A percentile compares a stretch with the other conserved stretches of the same genome.
These are phyloP conservation scores for Laterallus jamaicensis DNA, from an alignment of 2,113 vertebrate species.

Conservation along the genomic window DNA sequence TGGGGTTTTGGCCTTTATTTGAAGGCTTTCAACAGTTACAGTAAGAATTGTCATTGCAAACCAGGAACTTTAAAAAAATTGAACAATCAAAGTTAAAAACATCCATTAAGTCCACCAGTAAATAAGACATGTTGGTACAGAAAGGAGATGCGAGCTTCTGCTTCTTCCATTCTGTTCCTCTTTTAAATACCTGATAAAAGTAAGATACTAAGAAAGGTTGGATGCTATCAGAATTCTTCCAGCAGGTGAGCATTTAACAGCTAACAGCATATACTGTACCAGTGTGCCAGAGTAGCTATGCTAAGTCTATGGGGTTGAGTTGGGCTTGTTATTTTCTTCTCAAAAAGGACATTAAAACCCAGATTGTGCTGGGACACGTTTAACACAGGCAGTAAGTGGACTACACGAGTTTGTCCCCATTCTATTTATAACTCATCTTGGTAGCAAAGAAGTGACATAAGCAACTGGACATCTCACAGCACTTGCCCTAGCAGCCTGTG, in stretches of 20 bases:
- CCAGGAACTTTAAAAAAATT: conserved; percentile 23
- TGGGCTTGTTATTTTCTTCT: neutral
- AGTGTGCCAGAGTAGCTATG: conserved; percentile 15
- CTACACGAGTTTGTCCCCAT: neutral
- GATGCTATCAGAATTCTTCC: neutral
- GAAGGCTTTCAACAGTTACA: conserved; percentile 65
- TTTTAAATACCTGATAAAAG: neutral
- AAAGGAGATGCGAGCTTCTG: neutral
- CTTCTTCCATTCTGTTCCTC: neutral
- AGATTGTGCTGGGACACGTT: neutral
- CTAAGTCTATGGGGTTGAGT: neutral
- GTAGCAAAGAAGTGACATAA: neutral
- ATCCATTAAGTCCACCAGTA: conserved; percentile 54
- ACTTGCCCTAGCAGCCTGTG: neutral
- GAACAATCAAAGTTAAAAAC: conserved; percentile 53
- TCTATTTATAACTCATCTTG: neutral
- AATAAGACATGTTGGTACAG: conserved; percentile 32
- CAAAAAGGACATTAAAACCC: neutral
- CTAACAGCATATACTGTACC: conserved; percentile 43
- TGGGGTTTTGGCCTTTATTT: conserved; percentile 58
- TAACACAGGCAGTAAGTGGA: rapidly evolving
- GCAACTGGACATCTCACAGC: neutral
- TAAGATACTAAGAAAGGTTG: neutral
- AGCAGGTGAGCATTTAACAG: neutral
- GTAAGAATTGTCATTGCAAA: conserved; percentile 71